Conservation (phyloP, 2,113 vertebrate genomes). For the Bagarius yarrelli region DNA sequence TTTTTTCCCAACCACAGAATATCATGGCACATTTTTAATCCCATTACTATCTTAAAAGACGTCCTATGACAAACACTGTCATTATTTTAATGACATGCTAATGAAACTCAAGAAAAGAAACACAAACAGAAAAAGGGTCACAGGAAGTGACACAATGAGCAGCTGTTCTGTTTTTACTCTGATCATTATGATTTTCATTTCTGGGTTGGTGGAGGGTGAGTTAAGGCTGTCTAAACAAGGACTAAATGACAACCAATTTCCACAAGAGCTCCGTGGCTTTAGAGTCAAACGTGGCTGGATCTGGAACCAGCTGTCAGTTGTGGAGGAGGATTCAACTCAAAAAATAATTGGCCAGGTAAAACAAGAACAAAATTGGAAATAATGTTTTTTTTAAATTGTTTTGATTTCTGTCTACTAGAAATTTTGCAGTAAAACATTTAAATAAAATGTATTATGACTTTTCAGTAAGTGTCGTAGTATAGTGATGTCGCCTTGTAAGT, state of each 20-base stretch:
- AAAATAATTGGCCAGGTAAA: slow-evolving; percentile 83
- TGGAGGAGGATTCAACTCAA: slow-evolving; percentile 74
- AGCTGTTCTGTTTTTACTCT: slow-evolving; percentile 57
- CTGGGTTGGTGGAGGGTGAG: slow-evolving; percentile 57
- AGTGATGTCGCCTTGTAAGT: background rate
- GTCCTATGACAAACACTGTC: slow-evolving; percentile 41
- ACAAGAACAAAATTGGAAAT: background rate
- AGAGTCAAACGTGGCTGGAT: slow-evolving; percentile 82
- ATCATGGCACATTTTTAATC: background rate
- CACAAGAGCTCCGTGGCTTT: slow-evolving; percentile 31
- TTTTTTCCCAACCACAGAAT: slow-evolving; percentile 27
- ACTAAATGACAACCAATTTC: slow-evolving; percentile 49
- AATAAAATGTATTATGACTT: background rate
- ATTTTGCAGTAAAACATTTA: too few species aligned
- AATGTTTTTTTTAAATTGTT: background rate
- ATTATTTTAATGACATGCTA: slow-evolving; percentile 18
- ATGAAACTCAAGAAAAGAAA: background rate
- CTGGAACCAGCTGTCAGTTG: slow-evolving; percentile 81
- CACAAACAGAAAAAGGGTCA: slow-evolving; percentile 42
- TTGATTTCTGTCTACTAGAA: too few species aligned
- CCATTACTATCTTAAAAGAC: slow-evolving; percentile 40
- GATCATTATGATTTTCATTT: slow-evolving; percentile 65
- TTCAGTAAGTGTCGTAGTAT: background rate
- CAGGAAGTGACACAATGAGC: slow-evolving; percentile 45
- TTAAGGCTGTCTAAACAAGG: slow-evolving; percentile 46